phyloP scores from a whole-genome alignment of 2,888 invertebrate species.

The Hartigia nigra region DNA sequence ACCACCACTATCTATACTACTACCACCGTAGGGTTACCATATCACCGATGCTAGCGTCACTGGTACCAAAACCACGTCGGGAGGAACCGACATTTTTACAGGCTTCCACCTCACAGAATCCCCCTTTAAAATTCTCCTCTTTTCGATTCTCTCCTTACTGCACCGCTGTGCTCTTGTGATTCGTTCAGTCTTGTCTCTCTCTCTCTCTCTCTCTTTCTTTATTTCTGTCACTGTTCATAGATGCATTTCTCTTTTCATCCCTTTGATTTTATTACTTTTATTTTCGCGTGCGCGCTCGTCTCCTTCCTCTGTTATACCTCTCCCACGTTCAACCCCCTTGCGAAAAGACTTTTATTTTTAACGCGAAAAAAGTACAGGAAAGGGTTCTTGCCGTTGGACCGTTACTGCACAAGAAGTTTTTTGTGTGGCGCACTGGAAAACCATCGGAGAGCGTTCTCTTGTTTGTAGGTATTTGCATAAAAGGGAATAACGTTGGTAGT shows the following conservation, averaged over 20 bases:
- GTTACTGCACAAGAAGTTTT: conserved; percentile 51
- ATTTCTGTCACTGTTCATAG: background rate
- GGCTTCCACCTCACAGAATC: background rate
- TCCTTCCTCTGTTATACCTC: conserved; percentile 17
- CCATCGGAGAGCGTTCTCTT: conserved; percentile 24
- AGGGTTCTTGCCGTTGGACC: conserved; percentile 51
- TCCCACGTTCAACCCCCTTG: conserved; percentile 13
- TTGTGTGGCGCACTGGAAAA: conserved; percentile 36
- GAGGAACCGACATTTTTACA: conserved; percentile 6
- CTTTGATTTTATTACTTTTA: conserved; percentile 40
- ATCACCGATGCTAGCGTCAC: conserved; percentile 19
- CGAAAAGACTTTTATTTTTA: conserved; percentile 46
- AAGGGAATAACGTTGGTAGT: conserved; percentile 21
- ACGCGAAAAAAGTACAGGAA: conserved; percentile 48
- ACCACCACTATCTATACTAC: conserved; percentile 19
- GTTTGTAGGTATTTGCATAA: conserved; percentile 24
- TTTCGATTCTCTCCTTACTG: conserved; percentile 8
- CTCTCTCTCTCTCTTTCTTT: background rate
- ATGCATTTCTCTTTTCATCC: conserved; percentile 10
- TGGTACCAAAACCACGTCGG: background rate
- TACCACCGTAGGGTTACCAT: background rate
- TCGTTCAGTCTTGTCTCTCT: conserved; percentile 5
- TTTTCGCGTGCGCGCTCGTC: conserved; percentile 35
- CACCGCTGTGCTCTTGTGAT: conserved; percentile 11
- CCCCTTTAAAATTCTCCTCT: conserved; percentile 11